phyloP scores from a whole-genome alignment of 2,888 invertebrate species.

The Dinocampus coccinellae region DNA sequence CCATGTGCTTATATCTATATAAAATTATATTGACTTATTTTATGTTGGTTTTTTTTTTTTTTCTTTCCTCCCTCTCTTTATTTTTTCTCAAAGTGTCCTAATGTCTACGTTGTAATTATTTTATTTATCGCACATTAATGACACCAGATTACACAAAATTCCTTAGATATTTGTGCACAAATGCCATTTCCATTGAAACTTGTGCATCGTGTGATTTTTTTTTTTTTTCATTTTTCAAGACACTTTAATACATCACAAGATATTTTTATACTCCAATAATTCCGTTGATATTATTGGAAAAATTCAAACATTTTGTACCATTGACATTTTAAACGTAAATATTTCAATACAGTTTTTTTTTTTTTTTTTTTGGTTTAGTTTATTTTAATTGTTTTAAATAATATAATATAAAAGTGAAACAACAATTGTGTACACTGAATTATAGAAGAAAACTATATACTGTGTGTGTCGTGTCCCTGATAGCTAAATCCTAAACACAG shows the following conservation, averaged over 20 bases:
- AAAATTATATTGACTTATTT: no score
- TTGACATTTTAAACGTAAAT: not conserved
- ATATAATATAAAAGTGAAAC: not conserved
- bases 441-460: conserved; percentile 17
- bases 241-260: not conserved
- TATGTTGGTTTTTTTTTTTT: no score
- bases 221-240: not conserved
- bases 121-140: not conserved
- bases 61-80: no score
- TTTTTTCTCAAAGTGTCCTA: not conserved
- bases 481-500: not conserved
- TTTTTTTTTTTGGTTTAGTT: not conserved
- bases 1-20: not conserved
- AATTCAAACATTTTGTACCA: not conserved
- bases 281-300: no score
- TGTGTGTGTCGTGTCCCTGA: conserved; percentile 20
- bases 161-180: not conserved
- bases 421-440: not conserved
- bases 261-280: not conserved
- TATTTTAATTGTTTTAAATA: not conserved
- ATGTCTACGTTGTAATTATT: not conserved
- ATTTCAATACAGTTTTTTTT: not conserved
- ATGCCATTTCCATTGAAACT: not conserved
- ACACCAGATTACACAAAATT: not conserved
- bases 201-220: not conserved